Conservation (phyloP, 2,888 invertebrate genomes). For the Geophilus truncorum region DNA sequence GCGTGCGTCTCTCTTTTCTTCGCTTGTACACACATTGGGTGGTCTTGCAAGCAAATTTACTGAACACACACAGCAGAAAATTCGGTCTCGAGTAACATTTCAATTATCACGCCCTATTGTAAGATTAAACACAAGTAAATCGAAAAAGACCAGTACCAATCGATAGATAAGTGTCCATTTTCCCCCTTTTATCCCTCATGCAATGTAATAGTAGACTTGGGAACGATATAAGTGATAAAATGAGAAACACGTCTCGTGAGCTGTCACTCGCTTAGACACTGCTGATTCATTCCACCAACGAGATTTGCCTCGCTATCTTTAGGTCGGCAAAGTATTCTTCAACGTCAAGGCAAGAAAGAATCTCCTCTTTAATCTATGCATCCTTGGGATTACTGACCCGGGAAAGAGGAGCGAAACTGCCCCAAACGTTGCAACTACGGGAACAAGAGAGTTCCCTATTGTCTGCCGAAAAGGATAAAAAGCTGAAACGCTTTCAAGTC, state of each 20-base stretch:
- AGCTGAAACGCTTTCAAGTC: conserved; percentile 1
- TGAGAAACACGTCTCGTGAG: background rate
- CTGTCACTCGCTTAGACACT: conserved; percentile 27
- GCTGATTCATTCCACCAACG: conserved; percentile 16
- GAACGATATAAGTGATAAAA: conserved; percentile 16
- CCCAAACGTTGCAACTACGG: background rate
- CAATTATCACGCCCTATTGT: background rate
- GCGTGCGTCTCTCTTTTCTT: background rate
- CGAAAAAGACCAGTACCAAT: conserved; percentile 18
- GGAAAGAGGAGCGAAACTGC: background rate
- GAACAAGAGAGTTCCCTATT: background rate
- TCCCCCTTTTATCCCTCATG: conserved; percentile 9
- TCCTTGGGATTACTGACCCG: conserved; percentile 18
- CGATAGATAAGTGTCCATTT: conserved; percentile 14
- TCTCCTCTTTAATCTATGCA: background rate
- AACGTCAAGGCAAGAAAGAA: conserved; percentile 1
- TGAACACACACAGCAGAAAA: background rate
- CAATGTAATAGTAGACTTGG: conserved; percentile 13
- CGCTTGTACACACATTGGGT: background rate
- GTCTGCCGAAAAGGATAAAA: background rate
- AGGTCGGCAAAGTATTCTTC: background rate
- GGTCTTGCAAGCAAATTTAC: background rate
- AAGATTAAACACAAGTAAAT: background rate
- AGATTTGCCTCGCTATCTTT: background rate
- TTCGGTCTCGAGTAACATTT: background rate